These are phyloP conservation scores for Sphecodes monilicornis DNA, from an alignment of 2,888 invertebrate species.

Conservation along the genomic window DNA sequence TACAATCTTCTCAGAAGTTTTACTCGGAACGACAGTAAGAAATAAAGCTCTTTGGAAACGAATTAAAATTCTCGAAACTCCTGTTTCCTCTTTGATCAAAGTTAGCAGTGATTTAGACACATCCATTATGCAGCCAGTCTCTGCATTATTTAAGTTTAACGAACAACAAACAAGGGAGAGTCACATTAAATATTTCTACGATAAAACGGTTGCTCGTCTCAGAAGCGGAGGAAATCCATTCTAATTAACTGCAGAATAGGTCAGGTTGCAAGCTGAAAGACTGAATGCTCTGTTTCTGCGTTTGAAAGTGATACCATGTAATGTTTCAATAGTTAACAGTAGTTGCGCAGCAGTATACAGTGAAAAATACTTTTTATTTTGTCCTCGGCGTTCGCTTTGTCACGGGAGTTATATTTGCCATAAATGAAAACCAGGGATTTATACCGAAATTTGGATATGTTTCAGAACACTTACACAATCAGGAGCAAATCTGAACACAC, in stretches of 20 bases:
- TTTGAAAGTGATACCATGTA: conserved; percentile 28
- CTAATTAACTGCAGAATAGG: conserved; percentile 25
- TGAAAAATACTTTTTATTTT: conserved; percentile 43
- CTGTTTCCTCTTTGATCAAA: neutral
- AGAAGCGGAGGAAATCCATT: conserved; percentile 2
- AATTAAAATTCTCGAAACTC: neutral
- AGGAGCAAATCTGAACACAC: no score
- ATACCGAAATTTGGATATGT: no score
- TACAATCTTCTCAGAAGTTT: neutral
- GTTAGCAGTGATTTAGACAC: neutral
- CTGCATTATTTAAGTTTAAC: neutral
- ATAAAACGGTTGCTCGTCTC: neutral
- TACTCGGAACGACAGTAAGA: neutral
- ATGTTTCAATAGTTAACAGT: conserved; percentile 45
- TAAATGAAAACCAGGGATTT: neutral
- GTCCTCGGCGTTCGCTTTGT: neutral
- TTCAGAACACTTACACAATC: no score
- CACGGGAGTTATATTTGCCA: neutral
- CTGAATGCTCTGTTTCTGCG: conserved; percentile 16
- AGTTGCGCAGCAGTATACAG: conserved; percentile 42
- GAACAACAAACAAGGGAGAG: neutral
- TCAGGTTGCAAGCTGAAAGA: conserved; percentile 4
- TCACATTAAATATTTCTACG: neutral
- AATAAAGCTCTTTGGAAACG: neutral
- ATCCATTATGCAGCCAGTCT: neutral